A percentile compares a stretch with the other conserved stretches of the same genome.
phyloP scores from a whole-genome alignment of 2,888 invertebrate genomes.

The Smittia aterrima region DNA sequence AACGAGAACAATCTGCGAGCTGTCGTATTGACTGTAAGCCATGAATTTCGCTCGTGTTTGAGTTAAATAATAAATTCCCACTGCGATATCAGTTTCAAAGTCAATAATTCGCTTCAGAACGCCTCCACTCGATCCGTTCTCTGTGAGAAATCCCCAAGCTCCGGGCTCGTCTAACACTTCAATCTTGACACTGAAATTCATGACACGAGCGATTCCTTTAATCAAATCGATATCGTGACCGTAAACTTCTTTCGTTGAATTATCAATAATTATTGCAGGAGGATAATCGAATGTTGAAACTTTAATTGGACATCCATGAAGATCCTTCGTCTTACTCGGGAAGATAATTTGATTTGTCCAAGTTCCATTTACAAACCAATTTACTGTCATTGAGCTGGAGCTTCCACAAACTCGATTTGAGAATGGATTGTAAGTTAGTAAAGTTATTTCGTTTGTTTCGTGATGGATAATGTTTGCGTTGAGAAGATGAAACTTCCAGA shows the following conservation, averaged over 20 bases:
- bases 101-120: background rate
- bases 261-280: background rate
- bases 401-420: background rate
- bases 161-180: background rate
- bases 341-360: background rate
- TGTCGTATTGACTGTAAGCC: background rate
- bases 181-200: background rate
- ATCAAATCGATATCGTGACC: slow-evolving; percentile 9
- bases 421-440: slow-evolving; percentile 6
- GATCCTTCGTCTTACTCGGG: background rate
- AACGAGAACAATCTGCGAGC: background rate
- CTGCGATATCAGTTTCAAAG: background rate
- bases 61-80: slow-evolving; percentile 20
- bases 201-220: background rate
- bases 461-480: background rate
- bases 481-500: background rate
- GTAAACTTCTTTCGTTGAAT: background rate
- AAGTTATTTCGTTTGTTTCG: background rate
- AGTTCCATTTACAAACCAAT: background rate
- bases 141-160: background rate
- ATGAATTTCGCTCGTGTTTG: slow-evolving; percentile 20
- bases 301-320: background rate
- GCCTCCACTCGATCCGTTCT: slow-evolving; percentile 4
- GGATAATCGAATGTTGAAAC: background rate
- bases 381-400: background rate